Conservation (phyloP, 2,888 invertebrate species). For the Idaea aversata region DNA sequence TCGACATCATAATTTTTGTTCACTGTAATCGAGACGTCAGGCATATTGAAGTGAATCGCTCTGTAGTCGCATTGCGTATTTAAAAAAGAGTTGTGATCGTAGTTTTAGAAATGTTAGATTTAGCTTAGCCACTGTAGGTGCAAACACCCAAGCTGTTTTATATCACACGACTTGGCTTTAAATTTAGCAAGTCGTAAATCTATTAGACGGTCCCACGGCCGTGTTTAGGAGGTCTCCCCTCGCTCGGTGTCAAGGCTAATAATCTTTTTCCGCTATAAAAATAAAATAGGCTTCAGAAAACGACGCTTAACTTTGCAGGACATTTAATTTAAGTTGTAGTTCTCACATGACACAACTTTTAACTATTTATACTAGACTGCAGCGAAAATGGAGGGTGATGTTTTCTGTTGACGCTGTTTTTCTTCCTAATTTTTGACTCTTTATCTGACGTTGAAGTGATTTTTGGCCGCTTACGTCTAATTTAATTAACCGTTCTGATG, state of each 20-base stretch:
- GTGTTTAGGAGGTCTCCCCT: constrained; percentile 18
- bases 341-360: no score
- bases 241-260: constrained; percentile 25
- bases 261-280: constrained; percentile 27
- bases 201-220: constrained; percentile 21
- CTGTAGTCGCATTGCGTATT: no score
- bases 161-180: constrained; percentile 21
- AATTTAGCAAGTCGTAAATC: constrained; percentile 31
- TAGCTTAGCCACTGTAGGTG: not conserved
- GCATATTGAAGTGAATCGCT: no score
- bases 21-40: no score
- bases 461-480: no score
- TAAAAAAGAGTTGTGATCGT: not conserved
- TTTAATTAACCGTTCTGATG: no score
- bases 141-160: constrained; percentile 14
- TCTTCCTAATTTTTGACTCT: no score
- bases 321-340: not conserved
- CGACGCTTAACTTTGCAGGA: constrained; percentile 3
- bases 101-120: not conserved
- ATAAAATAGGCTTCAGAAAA: constrained; percentile 15
- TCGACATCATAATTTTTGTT: no score
- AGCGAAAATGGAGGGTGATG: no score
- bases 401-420: no score
- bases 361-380: no score
- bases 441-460: no score